A percentile compares a stretch with the other conserved stretches of the same genome.
Conservation (phyloP, 1,140 invertebrate species). For the Ceratoteleas bidentatus region DNA sequence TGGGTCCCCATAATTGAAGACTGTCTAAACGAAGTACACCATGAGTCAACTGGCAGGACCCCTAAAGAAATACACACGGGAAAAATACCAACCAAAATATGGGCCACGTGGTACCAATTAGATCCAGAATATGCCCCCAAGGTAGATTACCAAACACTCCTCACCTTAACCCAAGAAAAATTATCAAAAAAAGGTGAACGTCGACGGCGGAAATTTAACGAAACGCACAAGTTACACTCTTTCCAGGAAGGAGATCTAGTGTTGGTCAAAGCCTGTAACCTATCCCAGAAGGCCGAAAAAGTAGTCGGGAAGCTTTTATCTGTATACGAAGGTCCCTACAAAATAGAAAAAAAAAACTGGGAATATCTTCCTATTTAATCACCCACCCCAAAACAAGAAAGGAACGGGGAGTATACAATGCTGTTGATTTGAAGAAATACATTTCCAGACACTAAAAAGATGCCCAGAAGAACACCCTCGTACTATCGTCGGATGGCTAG, state of each 20-base stretch:
- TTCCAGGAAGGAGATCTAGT: not conserved
- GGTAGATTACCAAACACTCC: not conserved
- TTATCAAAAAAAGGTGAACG: not conserved
- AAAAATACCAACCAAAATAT: not conserved
- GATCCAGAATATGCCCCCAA: not conserved
- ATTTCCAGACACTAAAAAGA: too few species aligned
- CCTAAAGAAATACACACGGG: slow-evolving; percentile 17
- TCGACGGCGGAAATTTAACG: not conserved
- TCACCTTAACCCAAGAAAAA: not conserved
- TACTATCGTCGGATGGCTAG: too few species aligned
- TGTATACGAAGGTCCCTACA: slow-evolving; percentile 11
- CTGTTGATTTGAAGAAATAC: too few species aligned
- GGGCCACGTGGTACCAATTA: not conserved
- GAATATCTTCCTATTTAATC: not conserved
- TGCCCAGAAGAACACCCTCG: too few species aligned
- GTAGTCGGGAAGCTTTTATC: not conserved
- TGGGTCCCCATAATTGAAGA: slow-evolving; percentile 9
- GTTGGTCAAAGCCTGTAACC: slow-evolving; percentile 6
- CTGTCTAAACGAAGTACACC: slow-evolving; percentile 35
- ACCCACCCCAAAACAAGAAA: not conserved
- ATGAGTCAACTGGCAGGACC: slow-evolving; percentile 28
- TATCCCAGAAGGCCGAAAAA: not conserved
- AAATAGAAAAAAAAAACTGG: not conserved
- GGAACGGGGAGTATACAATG: too few species aligned
- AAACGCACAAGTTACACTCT: not conserved